phyloP scores from a whole-genome alignment of 2,888 invertebrate genomes.

The Stomorhina lunata region DNA sequence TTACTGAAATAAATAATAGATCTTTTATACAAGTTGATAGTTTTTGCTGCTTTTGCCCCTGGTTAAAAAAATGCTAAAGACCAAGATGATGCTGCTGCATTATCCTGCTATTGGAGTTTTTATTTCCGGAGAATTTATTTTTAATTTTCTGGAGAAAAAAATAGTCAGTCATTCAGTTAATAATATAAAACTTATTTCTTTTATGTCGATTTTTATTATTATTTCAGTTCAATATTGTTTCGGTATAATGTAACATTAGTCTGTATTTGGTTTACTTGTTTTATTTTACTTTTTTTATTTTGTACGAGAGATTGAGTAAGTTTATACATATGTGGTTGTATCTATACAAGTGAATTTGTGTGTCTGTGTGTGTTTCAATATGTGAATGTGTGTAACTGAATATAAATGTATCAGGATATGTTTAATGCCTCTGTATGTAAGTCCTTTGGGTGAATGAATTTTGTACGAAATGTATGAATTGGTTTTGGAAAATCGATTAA shows the following conservation, averaged over 20 bases:
- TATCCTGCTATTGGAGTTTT: neutral
- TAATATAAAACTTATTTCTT: constrained; percentile 1
- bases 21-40: neutral
- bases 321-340: neutral
- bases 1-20: neutral
- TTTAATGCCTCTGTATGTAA: constrained; percentile 66
- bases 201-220: neutral
- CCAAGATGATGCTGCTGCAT: neutral
- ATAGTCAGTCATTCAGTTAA: too few relatives aligned
- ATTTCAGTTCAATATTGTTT: constrained; percentile 32
- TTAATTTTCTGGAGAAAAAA: neutral
- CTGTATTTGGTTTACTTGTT: constrained; percentile 43
- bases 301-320: too few relatives aligned
- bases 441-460: constrained; percentile 50
- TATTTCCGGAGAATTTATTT: neutral
- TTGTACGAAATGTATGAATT: constrained; percentile 63
- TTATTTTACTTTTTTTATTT: neutral
- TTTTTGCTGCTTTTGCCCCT: neutral
- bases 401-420: constrained; percentile 18
- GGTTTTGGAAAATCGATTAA: constrained; percentile 79
- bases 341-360: constrained; percentile 21
- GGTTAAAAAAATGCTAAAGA: too few relatives aligned
- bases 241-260: constrained; percentile 36
- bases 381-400: constrained; percentile 52
- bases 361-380: constrained; percentile 48